Percentiles rank a stretch among this genome's conserved stretches.
Evolutionary conservation across 2,113 vertebrate genomes (phyloP).

Genomic region (Dipodomys ordii): DNA sequence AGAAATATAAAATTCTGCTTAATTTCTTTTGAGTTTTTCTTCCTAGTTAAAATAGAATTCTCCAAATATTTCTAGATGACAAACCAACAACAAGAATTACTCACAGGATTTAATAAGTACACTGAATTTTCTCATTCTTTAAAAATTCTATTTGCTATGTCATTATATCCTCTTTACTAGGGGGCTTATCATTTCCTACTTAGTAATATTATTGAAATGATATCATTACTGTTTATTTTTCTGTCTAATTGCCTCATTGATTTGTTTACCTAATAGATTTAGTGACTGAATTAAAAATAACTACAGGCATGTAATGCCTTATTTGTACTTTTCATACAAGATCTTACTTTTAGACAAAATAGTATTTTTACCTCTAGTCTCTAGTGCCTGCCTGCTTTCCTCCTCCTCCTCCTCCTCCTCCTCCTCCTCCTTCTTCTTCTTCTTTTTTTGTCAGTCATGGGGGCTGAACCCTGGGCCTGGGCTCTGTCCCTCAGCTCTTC

Average conservation of each 20-base stretch:
- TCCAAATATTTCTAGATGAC: not conserved
- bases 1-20: slow-evolving; percentile 34
- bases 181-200: not conserved
- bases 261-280: slow-evolving; percentile 40
- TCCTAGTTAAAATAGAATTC: slow-evolving; percentile 30
- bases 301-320: not conserved
- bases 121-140: not conserved
- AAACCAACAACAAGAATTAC: slow-evolving; percentile 36
- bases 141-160: not conserved
- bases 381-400: not conserved
- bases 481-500: no score
- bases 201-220: not conserved
- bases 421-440: no score
- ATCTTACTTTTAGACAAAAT: not conserved
- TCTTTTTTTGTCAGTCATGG: no score
- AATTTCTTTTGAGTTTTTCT: not conserved
- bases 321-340: not conserved
- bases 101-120: slow-evolving; percentile 9
- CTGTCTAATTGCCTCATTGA: not conserved
- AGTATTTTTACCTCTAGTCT: not conserved
- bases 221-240: not conserved
- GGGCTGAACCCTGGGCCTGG: no score
- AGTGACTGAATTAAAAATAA: slow-evolving; percentile 43
- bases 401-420: no score
- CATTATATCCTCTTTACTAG: not conserved